phyloP scores from a whole-genome alignment of 2,797 vertebrate species.

The Emydoidea blandingii region DNA sequence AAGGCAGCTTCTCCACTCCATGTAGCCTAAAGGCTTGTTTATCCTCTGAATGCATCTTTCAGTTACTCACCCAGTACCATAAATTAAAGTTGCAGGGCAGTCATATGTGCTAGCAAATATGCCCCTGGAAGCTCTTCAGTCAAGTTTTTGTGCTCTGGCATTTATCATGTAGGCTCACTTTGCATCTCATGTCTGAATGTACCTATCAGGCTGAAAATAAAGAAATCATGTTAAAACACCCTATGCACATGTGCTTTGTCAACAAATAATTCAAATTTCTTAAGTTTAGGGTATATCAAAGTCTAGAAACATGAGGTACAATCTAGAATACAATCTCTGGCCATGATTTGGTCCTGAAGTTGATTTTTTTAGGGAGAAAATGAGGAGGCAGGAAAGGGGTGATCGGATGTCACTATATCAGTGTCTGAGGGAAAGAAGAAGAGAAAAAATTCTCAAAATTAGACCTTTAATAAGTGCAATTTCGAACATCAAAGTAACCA shows the following conservation, averaged over 20 bases:
- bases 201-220: not conserved
- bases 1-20: not conserved
- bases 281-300: not conserved
- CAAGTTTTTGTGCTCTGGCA: not conserved
- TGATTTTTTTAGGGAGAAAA: constrained; percentile 21
- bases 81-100: not conserved
- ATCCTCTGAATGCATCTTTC: constrained; percentile 4
- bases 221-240: not conserved
- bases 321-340: not conserved
- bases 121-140: not conserved
- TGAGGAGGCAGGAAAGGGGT: not conserved
- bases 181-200: not conserved
- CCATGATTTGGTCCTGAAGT: constrained; percentile 12
- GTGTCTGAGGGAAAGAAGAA: not conserved
- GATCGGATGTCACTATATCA: constrained; percentile 12
- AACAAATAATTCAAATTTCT: not conserved
- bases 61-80: constrained; percentile 2
- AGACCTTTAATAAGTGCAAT: constrained; percentile 3
- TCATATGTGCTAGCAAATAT: not conserved
- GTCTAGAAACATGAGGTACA: not conserved
- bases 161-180: not conserved
- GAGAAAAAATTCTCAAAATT: constrained; percentile 16
- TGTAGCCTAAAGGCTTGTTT: not conserved
- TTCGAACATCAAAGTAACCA: not conserved
- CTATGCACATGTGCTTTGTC: not conserved